A percentile compares a stretch with the other conserved stretches of the same genome.
phyloP scores from a whole-genome alignment of 2,888 invertebrate species.

The Dryocosmus kuriphilus region DNA sequence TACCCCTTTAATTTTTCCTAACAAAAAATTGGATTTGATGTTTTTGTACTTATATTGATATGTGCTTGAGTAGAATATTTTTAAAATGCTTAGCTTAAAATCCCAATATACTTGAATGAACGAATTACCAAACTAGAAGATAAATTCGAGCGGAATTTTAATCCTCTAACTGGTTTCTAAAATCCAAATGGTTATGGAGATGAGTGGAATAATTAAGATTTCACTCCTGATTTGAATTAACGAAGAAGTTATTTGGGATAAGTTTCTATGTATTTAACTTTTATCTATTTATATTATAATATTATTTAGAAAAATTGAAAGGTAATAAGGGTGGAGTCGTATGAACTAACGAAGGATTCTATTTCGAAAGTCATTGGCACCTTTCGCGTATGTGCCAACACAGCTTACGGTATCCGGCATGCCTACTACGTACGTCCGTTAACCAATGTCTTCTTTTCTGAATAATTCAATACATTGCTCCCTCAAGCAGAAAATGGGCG shows the following conservation, averaged over 20 bases:
- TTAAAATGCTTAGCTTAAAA: not conserved
- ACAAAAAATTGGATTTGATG: no score
- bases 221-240: not conserved
- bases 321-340: not conserved
- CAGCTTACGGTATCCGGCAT: conserved; percentile 51
- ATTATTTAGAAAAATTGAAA: not conserved
- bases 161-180: not conserved
- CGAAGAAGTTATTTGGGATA: not conserved
- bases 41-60: not conserved
- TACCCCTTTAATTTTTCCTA: no score
- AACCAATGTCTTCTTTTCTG: conserved; percentile 65
- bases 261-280: not conserved
- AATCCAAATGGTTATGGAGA: not conserved
- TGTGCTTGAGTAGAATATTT: not conserved
- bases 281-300: not conserved
- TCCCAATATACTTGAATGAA: not conserved
- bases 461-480: conserved; percentile 53
- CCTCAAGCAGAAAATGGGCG: conserved; percentile 43
- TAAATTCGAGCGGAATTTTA: not conserved
- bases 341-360: not conserved
- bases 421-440: conserved; percentile 60
- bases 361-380: conserved; percentile 65
- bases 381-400: conserved; percentile 60
- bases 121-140: not conserved
- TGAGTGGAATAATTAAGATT: not conserved